These are phyloP conservation scores for Cyaniris semiargus DNA, from an alignment of 2,888 invertebrate species.

Conservation along the genomic window DNA sequence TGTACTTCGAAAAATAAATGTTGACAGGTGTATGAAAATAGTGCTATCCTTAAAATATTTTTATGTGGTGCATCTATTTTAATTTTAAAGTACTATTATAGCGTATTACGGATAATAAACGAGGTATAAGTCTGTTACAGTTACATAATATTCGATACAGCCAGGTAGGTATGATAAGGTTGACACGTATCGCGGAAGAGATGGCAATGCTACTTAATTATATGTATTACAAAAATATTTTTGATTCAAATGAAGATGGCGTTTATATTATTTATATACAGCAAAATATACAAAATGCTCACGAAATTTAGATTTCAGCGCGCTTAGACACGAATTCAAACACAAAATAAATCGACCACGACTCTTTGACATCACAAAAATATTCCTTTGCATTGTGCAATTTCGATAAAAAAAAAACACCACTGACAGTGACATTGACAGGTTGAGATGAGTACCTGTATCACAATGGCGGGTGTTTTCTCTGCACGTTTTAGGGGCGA, in stretches of 20 bases:
- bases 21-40: slow-evolving; percentile 1
- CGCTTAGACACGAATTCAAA: background rate
- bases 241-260: slow-evolving; percentile 7
- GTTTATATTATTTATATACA: slow-evolving; percentile 3
- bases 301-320: slow-evolving; percentile 10
- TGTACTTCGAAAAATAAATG: slow-evolving; percentile 2
- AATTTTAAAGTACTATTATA: background rate
- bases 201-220: background rate
- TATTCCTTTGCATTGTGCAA: background rate
- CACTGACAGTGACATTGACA: slow-evolving; percentile 14
- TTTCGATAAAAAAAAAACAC: slow-evolving; percentile 13
- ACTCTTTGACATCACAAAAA: background rate
- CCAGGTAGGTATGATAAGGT: background rate
- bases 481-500: background rate
- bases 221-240: slow-evolving; percentile 13
- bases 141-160: slow-evolving; percentile 17
- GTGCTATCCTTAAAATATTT: slow-evolving; percentile 12
- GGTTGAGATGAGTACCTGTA: background rate
- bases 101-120: background rate
- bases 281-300: slow-evolving; percentile 15
- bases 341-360: slow-evolving; percentile 19
- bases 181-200: background rate
- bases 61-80: background rate
- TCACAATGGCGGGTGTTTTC: slow-evolving; percentile 23
- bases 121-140: slow-evolving; percentile 12